Evolutionary conservation across 1,140 invertebrate species (phyloP).

Genomic region (Drosophila orosa): DNA sequence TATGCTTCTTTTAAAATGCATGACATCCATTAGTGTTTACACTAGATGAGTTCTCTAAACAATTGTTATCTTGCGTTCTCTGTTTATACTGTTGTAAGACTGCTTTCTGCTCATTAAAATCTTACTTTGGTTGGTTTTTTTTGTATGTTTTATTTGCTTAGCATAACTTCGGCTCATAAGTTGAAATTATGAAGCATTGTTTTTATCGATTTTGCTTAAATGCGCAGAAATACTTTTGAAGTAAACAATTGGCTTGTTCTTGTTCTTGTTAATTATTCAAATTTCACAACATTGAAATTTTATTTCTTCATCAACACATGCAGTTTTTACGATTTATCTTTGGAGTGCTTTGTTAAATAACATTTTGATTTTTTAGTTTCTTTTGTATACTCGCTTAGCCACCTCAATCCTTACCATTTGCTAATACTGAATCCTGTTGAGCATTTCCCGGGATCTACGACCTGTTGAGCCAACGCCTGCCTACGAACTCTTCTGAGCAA

Average conservation of each 20-base stretch:
- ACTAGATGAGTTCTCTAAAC: constrained; percentile 40
- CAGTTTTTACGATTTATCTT: constrained; percentile 49
- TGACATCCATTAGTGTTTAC: constrained; percentile 43
- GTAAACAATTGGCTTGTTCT: constrained; percentile 68
- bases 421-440: constrained; percentile 46
- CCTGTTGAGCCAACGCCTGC: constrained; percentile 41
- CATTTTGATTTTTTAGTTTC: constrained; percentile 51
- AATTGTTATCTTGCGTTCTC: constrained; percentile 29
- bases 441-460: constrained; percentile 21
- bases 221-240: constrained; percentile 82
- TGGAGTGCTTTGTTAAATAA: constrained; percentile 52
- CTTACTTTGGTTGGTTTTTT: constrained; percentile 31
- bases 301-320: constrained; percentile 55
- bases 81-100: constrained; percentile 20
- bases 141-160: constrained; percentile 39
- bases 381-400: constrained; percentile 35
- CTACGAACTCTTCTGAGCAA: constrained; percentile 47
- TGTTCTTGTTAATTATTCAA: constrained; percentile 34
- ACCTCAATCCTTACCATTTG: constrained; percentile 10
- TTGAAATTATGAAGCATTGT: constrained; percentile 36
- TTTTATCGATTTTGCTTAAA: constrained; percentile 72
- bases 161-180: constrained; percentile 50
- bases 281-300: constrained; percentile 66
- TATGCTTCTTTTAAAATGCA: constrained; percentile 67
- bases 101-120: constrained; percentile 41